Conservation (phyloP, 1,140 invertebrate species). For the Holotrichia oblita region DNA sequence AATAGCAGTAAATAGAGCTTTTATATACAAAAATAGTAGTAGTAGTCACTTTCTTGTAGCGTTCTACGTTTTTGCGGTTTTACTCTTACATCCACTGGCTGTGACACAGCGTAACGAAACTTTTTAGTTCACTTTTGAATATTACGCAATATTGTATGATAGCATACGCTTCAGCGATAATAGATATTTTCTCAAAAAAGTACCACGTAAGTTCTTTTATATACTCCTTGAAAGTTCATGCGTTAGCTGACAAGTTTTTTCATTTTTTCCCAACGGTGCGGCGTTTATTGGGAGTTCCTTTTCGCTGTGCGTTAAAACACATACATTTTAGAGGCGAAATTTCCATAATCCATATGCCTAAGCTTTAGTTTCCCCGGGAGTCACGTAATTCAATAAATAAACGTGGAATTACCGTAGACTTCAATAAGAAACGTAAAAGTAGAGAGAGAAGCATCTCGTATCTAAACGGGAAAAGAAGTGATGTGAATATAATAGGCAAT, state of each 20-base stretch:
- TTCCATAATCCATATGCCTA: constrained; percentile 12
- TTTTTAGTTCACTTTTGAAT: too few species aligned
- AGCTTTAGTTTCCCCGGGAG: neutral
- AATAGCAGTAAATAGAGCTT: too few species aligned
- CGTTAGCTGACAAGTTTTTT: neutral
- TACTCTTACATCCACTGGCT: too few species aligned
- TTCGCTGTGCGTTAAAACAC: neutral
- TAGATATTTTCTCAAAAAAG: too few species aligned
- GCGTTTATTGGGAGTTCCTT: neutral
- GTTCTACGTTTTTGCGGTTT: too few species aligned
- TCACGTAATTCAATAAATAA: constrained; percentile 8
- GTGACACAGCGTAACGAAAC: too few species aligned
- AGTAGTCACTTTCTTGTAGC: too few species aligned
- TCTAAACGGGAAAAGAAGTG: neutral
- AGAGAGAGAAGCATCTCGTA: neutral
- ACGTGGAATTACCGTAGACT: constrained; percentile 11
- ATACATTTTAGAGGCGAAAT: neutral
- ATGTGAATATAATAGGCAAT: constrained; percentile 6
- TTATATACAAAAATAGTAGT: too few species aligned
- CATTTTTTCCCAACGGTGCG: neutral
- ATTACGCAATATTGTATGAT: too few species aligned
- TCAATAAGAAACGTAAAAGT: constrained; percentile 5
- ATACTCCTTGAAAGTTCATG: neutral
- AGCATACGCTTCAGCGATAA: too few species aligned
- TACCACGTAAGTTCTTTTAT: too few species aligned